Percentiles rank a stretch among this genome's conserved stretches.
Evolutionary conservation across 2,113 vertebrate species (phyloP).

Genomic region (Strix uralensis): DNA sequence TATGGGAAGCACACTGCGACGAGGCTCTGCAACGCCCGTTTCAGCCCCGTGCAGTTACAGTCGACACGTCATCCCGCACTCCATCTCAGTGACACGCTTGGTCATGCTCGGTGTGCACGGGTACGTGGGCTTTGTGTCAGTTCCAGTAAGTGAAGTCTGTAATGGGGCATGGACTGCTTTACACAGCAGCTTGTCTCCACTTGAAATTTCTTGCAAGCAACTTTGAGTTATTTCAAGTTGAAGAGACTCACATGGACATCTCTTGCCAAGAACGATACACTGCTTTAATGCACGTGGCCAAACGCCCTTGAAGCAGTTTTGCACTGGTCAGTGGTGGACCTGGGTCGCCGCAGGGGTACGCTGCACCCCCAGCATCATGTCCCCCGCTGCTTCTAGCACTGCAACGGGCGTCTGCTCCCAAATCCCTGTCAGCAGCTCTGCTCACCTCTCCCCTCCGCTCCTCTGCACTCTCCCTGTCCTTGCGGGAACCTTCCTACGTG

Average conservation of each 20-base stretch:
- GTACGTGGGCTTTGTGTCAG: not conserved
- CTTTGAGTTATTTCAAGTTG: not conserved
- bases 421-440: not conserved
- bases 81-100: not conserved
- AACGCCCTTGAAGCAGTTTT: not conserved
- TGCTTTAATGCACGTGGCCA: fast-evolving
- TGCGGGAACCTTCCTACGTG: fast-evolving
- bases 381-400: not conserved
- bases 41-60: not conserved
- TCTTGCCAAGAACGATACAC: fast-evolving
- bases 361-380: fast-evolving
- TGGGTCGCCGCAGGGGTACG: not conserved
- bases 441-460: not conserved
- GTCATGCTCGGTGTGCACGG: not conserved
- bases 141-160: not conserved
- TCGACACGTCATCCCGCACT: fast-evolving
- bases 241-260: not conserved
- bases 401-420: not conserved
- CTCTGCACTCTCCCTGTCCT: not conserved
- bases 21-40: not conserved
- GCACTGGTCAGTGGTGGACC: fast-evolving
- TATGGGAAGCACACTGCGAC: fast-evolving
- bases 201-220: not conserved
- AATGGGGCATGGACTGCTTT: not conserved
- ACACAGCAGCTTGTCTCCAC: not conserved